Evolutionary conservation across 30 jellyfish, hydroid and myxozoan species (phyloP), one percentile per base, ranked within the genome.

Genomic region (Clytia hemisphaerica): DNA sequence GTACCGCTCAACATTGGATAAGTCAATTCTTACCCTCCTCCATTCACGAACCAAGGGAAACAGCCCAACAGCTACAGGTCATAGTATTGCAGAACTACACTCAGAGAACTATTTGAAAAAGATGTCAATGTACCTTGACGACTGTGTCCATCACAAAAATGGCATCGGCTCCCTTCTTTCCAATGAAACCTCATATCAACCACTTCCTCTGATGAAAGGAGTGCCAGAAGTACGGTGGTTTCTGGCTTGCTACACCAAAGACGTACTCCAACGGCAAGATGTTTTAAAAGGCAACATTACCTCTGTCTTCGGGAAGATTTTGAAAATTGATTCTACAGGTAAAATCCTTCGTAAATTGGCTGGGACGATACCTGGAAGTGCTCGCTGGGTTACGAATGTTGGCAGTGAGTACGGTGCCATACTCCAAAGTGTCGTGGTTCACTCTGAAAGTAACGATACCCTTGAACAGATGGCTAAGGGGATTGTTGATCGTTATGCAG

Each of bases 331-430:
- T 24, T 78, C 93, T 34, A 68, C 93, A 3, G 70, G 70, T 26
- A 79, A 79, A 85, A 48, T 57, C 12, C 33, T 65, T 27, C 28
- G 53, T 25, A 79, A 79, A 34, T 69, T 79, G 50, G 68, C 93
- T 5, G 93, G 93, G 46, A 67, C 33, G 37, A 85, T 59, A 24
- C 61, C 76, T 4, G 5, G 29, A 73, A 48, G 73, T 2, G 79
- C 93, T 12, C 37, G 44, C 6, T 79, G 75, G 76, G 50, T 37
- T 1, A 67, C 84, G 61, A 79, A 79, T 44, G 79, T 79, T 42
- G 93, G 86, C 59, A 79, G 70, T 70, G 93, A 79, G 64, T 65
- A 35, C 12, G 93, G 93, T 3, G 68, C 42, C 61, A 45, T 79
- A 6, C 30, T 61, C 26, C 75, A 70, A 33, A 24, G 78, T 27